These are phyloP conservation scores for Ptychochromis oligacanthus DNA, from an alignment of 2,113 vertebrate genomes.

Conservation along the genomic window DNA sequence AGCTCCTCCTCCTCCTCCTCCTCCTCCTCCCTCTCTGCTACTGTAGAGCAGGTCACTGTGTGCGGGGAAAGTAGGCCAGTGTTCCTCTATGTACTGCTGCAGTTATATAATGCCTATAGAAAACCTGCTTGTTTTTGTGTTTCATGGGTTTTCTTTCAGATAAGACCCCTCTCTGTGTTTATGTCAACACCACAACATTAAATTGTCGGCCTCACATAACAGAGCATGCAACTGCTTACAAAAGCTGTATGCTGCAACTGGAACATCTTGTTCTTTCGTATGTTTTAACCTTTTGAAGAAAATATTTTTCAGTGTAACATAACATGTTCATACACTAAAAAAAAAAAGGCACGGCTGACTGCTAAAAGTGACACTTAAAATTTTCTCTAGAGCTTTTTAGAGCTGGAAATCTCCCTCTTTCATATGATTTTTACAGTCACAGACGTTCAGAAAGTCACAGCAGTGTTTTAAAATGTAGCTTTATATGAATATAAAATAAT, in stretches of 20 bases:
- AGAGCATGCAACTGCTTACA: background rate
- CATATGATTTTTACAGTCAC: background rate
- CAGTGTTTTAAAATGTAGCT: background rate
- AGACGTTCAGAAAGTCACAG: background rate
- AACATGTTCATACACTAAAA: background rate
- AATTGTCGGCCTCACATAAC: background rate
- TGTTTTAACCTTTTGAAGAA: background rate
- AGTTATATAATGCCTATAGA: slow-evolving; percentile 76
- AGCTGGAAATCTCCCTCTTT: background rate
- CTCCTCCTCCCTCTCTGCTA: slow-evolving; percentile 44
- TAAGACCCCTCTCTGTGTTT: background rate
- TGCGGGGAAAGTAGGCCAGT: slow-evolving; percentile 77
- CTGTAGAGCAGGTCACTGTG: slow-evolving; percentile 74
- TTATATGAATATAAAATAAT: too few relatives aligned
- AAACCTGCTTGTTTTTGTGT: slow-evolving; percentile 42
- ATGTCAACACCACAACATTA: background rate
- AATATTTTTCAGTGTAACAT: background rate
- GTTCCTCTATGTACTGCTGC: slow-evolving; percentile 59
- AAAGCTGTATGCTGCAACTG: background rate
- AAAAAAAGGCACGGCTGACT: background rate
- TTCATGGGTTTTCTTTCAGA: background rate
- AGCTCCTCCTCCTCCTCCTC: slow-evolving; percentile 27
- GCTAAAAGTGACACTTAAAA: background rate
- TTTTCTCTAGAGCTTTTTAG: background rate
- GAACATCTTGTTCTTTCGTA: slow-evolving; percentile 61